Percentiles rank a stretch among this genome's conserved stretches.
Evolutionary conservation across 2,888 invertebrate genomes (phyloP).

Genomic region (Mycogona germanica): DNA sequence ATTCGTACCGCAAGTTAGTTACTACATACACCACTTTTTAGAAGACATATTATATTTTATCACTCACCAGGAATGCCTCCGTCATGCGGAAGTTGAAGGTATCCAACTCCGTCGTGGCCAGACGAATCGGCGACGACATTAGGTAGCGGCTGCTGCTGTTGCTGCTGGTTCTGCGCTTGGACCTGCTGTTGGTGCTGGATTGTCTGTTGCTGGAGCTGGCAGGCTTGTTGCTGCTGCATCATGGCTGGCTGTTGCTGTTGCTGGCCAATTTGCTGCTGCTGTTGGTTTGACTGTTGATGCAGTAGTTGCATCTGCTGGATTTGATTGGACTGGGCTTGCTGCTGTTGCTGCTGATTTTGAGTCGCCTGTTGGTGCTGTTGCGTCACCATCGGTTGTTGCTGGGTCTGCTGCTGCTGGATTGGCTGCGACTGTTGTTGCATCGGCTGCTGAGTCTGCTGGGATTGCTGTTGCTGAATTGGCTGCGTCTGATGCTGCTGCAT

Average conservation of each 20-base stretch:
- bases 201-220: too few relatives aligned
- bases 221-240: too few relatives aligned
- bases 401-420: slow-evolving; percentile 22
- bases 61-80: not conserved
- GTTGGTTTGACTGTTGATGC: slow-evolving; percentile 13
- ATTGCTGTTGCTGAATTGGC: slow-evolving; percentile 29
- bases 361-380: slow-evolving; percentile 41
- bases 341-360: slow-evolving; percentile 39
- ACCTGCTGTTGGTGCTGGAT: too few relatives aligned
- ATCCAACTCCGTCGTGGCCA: too few relatives aligned
- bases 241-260: slow-evolving; percentile 20
- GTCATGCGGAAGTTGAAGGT: not conserved
- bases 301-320: slow-evolving; percentile 18
- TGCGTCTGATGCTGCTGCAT: slow-evolving; percentile 28
- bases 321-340: slow-evolving; percentile 18
- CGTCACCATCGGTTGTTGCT: slow-evolving; percentile 40
- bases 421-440: slow-evolving; percentile 17
- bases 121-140: too few relatives aligned
- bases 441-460: slow-evolving; percentile 18
- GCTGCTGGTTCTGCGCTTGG: too few relatives aligned
- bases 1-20: too few relatives aligned
- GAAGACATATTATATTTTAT: not conserved
- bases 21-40: too few relatives aligned
- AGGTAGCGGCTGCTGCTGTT: too few relatives aligned
- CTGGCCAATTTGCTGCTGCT: slow-evolving; percentile 24